phyloP scores from a whole-genome alignment of 2,797 vertebrate genomes.

The Muscicapa striata region DNA sequence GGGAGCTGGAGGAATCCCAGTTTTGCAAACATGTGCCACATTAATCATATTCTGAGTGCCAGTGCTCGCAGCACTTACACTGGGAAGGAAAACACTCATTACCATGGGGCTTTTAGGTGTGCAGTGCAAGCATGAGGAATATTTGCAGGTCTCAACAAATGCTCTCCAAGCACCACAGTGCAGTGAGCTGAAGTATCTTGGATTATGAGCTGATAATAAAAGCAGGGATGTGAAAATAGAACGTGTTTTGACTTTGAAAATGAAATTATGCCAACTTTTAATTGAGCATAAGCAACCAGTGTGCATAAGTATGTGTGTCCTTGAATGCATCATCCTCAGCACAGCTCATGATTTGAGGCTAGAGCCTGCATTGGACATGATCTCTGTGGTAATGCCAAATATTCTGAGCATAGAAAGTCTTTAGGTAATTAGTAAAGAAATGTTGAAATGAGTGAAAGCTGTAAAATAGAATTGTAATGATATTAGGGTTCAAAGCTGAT shows the following conservation, averaged over 20 bases:
- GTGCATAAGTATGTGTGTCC: fast-evolving
- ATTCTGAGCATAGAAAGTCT: not conserved
- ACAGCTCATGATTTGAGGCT: fast-evolving
- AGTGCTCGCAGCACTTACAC: not conserved
- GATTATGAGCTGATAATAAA: not conserved
- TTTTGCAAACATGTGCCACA: not conserved
- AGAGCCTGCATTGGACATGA: fast-evolving
- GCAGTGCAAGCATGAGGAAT: not conserved
- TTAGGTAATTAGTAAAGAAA: not conserved
- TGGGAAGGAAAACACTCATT: not conserved
- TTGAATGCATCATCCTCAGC: not conserved
- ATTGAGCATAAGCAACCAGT: not conserved
- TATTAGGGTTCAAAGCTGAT: not conserved
- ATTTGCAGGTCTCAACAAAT: not conserved
- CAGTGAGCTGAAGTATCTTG: not conserved
- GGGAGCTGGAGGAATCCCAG: conserved; percentile 12
- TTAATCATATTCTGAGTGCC: not conserved
- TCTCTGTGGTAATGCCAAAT: not conserved
- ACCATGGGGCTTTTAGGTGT: not conserved
- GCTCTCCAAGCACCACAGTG: not conserved
- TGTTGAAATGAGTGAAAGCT: not conserved
- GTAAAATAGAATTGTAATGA: not conserved
- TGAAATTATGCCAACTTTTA: not conserved
- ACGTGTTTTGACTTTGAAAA: not conserved
- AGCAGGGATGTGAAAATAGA: not conserved